Percentiles rank a stretch among this genome's conserved stretches.
These are phyloP conservation scores for Otus scops DNA, from an alignment of 2,797 vertebrate species.

Conservation along the genomic window DNA sequence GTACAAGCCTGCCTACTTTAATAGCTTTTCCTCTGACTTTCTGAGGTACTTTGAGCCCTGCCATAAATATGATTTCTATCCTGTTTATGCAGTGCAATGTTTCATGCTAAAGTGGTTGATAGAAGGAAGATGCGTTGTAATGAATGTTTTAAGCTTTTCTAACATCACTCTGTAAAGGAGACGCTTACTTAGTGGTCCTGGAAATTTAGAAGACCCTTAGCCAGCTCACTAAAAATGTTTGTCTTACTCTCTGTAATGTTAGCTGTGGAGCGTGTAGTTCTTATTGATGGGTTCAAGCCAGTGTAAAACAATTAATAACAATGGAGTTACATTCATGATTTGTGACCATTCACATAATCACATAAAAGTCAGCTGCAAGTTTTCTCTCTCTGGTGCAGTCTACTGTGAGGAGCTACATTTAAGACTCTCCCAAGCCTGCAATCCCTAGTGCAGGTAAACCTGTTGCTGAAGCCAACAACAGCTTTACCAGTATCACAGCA, in stretches of 20 bases:
- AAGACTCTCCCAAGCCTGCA: neutral
- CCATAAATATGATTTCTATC: neutral
- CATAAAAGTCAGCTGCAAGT: neutral
- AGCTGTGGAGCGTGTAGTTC: neutral
- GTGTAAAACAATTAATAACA: neutral
- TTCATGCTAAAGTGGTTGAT: conserved; percentile 3
- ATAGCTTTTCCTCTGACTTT: neutral
- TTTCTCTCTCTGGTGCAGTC: neutral
- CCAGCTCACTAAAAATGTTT: neutral
- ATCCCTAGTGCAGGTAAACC: neutral
- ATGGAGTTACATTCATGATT: neutral
- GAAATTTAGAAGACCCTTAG: neutral
- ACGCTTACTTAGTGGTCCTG: neutral
- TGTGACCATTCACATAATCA: neutral
- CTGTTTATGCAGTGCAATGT: neutral
- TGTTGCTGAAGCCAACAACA: neutral
- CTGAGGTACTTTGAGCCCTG: neutral
- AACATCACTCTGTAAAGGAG: neutral
- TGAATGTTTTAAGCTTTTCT: conserved; percentile 11
- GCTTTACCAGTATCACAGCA: neutral
- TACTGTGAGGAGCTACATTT: neutral
- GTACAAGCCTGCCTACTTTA: neutral
- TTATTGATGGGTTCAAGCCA: neutral
- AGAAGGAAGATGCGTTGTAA: neutral
- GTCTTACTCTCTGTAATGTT: neutral